Base-by-base conservation (phyloP, 2,797 vertebrate genomes). In the Rhadinocentrus ornatus region DNA sequence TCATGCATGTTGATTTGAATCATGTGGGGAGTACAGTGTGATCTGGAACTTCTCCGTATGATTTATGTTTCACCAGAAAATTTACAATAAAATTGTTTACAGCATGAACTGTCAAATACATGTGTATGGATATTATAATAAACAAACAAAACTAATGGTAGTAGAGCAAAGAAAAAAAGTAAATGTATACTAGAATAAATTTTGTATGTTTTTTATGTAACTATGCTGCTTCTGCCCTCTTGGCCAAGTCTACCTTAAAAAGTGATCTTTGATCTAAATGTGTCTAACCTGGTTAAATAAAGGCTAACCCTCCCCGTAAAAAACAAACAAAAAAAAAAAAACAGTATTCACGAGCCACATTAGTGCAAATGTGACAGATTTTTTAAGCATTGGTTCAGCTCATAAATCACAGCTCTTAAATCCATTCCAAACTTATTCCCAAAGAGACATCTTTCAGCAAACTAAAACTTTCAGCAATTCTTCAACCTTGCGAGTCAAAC, bases 391-490 rank as follows among this genome's bases (percentile, higher is more conserved):
- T 13, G 20, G 12, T 50, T 12, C 37, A 32, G 32, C 76, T 57
- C 35, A 18, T 31, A 58, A 53, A 77, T 73, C 54, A 54, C 60
- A 57, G 44, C 46, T 56, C 39, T 20, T 58, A 72, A 66, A 70
- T 72, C 32, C 54, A 39, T 16, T 66, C 37, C 48, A 48, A 26
- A 24, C 62, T 75, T 46, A 24, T 27, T 52, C 58, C 52, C 74
- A 22, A 41, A 46, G 55, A 58, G 59, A 26, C 69, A 35, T 37
- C 83, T 73, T 84, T 74, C 77, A 65, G 39, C 37, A 59, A 52
- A 60, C 24, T 26, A 57, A 69, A 77, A 73, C 85, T 60, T 69
- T 81, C 77, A 31, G 63, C 58, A 59, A 61, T 54, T 39, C 75
- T 73, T 29, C 13, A 62, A 55, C 70, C 15, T 63, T 52, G 72